These are phyloP conservation scores for Macropis europaea DNA, from an alignment of 2,888 invertebrate genomes.

Conservation along the genomic window DNA sequence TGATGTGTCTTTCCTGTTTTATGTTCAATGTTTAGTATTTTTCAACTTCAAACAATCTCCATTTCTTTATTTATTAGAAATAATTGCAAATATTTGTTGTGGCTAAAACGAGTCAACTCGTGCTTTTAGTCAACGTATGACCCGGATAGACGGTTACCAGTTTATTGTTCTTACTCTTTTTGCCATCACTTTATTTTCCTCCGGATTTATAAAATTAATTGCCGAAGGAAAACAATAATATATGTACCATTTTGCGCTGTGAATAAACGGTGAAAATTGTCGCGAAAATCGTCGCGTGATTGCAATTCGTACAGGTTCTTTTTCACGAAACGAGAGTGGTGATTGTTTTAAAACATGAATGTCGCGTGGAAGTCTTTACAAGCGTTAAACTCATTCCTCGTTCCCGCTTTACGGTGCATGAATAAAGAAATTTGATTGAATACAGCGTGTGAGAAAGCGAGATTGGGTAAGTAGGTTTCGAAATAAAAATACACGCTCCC, in stretches of 20 bases:
- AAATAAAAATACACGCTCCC: conserved; percentile 6
- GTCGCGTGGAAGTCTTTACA: neutral
- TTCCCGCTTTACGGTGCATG: conserved; percentile 16
- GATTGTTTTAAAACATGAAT: neutral
- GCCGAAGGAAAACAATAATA: too few species aligned
- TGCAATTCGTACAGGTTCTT: neutral
- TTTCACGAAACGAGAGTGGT: neutral
- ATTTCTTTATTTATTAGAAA: too few species aligned
- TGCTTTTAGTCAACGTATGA: too few species aligned
- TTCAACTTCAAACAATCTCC: too few species aligned
- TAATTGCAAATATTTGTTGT: too few species aligned
- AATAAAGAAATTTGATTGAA: conserved; percentile 24
- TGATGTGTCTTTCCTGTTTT: too few species aligned
- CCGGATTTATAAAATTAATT: conserved; percentile 2
- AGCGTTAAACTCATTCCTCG: conserved; percentile 1
- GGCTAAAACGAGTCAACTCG: too few species aligned
- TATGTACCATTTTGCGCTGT: too few species aligned
- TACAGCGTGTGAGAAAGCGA: conserved; percentile 1
- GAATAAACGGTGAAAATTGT: neutral
- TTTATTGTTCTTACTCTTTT: too few species aligned
- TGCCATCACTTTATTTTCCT: neutral
- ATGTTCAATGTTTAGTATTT: too few species aligned
- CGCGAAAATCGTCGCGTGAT: neutral
- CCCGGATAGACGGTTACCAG: too few species aligned
- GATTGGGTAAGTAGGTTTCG: conserved; percentile 6